Evolutionary conservation across 2,888 invertebrate species (phyloP).

Genomic region (Nemurella pictetii): DNA sequence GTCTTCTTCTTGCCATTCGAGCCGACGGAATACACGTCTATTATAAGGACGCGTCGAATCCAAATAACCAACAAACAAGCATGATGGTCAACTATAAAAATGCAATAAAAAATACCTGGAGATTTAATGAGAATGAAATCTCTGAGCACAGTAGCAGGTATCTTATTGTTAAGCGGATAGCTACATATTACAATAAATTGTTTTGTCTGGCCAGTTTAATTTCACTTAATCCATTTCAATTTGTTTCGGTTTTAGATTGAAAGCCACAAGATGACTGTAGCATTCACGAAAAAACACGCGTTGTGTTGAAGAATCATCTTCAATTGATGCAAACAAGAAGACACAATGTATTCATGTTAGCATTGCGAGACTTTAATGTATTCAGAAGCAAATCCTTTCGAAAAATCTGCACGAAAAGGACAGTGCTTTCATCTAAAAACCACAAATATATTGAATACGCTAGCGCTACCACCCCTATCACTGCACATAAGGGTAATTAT

Average conservation of each 20-base stretch:
- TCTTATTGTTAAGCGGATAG: neutral
- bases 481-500: neutral
- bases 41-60: constrained; percentile 1
- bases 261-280: neutral
- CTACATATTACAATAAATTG: constrained; percentile 10
- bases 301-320: neutral
- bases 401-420: neutral
- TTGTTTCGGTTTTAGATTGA: constrained; percentile 6
- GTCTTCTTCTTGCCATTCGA: neutral
- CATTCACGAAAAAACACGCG: neutral
- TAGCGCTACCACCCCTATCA: neutral
- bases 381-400: neutral
- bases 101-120: neutral
- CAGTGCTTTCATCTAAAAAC: no score
- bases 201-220: constrained; percentile 22
- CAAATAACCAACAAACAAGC: constrained; percentile 11
- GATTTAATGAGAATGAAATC: constrained; percentile 19
- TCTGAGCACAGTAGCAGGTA: neutral
- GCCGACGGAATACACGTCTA: constrained; percentile 10
- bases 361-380: no score
- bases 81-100: constrained; percentile 5
- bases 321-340: neutral
- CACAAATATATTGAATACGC: neutral
- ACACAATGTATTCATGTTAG: neutral
- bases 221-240: constrained; percentile 15